These are phyloP conservation scores for Barypeithes pellucidus DNA, from an alignment of 2,888 invertebrate species.

Conservation along the genomic window DNA sequence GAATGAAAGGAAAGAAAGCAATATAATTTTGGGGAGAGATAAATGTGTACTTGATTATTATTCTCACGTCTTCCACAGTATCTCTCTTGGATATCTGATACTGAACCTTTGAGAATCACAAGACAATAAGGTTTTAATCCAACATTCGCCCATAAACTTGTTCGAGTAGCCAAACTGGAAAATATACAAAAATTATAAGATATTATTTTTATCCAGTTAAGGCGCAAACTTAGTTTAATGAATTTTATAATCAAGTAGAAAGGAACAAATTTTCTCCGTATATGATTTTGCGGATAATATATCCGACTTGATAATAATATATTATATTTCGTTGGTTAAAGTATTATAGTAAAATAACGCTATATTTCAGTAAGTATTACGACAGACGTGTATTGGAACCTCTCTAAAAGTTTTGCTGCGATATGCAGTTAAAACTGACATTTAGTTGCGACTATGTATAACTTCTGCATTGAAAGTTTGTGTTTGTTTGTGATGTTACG, in stretches of 20 bases:
- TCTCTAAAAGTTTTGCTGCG: constrained; percentile 21
- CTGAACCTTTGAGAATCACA: constrained; percentile 22
- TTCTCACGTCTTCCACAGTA: constrained; percentile 21
- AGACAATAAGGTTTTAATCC: constrained; percentile 17
- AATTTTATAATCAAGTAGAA: no score
- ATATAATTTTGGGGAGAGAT: constrained; percentile 12
- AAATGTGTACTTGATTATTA: constrained; percentile 36
- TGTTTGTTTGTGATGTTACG: constrained; percentile 39
- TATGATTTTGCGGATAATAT: no score
- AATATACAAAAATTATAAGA: constrained; percentile 2
- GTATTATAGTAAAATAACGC: not conserved
- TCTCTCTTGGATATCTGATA: constrained; percentile 31
- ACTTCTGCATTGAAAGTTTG: constrained; percentile 34
- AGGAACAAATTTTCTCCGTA: no score
- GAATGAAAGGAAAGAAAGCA: constrained; percentile 13
- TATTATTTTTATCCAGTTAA: not conserved
- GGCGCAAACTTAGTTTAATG: not conserved
- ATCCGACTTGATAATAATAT: no score
- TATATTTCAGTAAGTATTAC: constrained; percentile 21
- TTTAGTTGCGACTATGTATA: constrained; percentile 22
- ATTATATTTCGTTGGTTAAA: no score
- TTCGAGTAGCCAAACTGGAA: not conserved
- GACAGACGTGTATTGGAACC: constrained; percentile 23
- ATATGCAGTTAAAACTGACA: constrained; percentile 29
- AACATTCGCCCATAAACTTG: constrained; percentile 2